These are phyloP conservation scores for Drosophila picticornis DNA, from an alignment of 2,888 invertebrate species.

Conservation along the genomic window DNA sequence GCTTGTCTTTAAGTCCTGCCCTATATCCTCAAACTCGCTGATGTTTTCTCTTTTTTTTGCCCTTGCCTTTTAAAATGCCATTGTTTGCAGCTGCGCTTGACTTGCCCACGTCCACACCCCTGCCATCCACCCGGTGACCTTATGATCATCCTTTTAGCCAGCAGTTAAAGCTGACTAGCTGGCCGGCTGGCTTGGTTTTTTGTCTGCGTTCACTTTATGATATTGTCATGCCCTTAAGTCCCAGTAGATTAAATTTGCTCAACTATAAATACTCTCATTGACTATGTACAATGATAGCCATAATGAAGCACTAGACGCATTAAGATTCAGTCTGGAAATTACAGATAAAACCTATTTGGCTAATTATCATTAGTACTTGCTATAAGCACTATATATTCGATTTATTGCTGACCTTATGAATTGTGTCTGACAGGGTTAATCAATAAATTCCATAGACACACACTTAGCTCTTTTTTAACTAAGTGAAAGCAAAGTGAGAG, in stretches of 20 bases:
- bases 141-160: conserved; percentile 37
- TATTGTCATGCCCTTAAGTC: conserved; percentile 28
- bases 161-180: conserved; percentile 23
- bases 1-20: conserved; percentile 58
- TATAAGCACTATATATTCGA: not conserved
- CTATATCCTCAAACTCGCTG: conserved; percentile 11
- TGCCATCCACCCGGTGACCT: conserved; percentile 46
- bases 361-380: not conserved
- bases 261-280: conserved; percentile 23
- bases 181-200: not conserved
- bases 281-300: conserved; percentile 4
- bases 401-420: not conserved
- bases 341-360: not conserved
- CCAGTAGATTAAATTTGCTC: conserved; percentile 16
- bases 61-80: conserved; percentile 70
- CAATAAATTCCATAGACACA: not conserved
- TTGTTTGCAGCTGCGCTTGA: conserved; percentile 74
- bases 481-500: not conserved
- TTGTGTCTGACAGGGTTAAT: not conserved
- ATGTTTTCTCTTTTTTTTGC: conserved; percentile 31
- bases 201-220: conserved; percentile 22
- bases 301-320: conserved; percentile 22
- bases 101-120: conserved; percentile 36
- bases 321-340: conserved; percentile 2
- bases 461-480: not conserved